These are phyloP conservation scores for Pterocles gutturalis DNA, from an alignment of 2,113 vertebrate genomes.

Conservation along the genomic window DNA sequence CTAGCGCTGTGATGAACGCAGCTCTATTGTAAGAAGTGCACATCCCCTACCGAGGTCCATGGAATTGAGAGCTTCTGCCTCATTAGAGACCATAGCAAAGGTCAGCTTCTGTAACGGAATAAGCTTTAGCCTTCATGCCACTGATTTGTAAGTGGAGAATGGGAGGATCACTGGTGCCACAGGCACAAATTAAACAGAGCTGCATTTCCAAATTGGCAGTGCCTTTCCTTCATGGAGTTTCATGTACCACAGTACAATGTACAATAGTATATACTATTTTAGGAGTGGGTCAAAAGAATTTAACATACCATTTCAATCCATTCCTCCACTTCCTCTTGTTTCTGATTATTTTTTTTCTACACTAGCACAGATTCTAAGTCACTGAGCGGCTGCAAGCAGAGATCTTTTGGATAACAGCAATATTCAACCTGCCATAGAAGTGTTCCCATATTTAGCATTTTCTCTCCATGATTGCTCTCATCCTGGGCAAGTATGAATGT, in stretches of 20 bases:
- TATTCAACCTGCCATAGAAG: neutral
- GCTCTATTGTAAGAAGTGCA: neutral
- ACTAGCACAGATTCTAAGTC: neutral
- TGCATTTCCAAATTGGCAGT: neutral
- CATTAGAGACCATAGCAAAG: neutral
- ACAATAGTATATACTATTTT: neutral
- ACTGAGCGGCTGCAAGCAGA: neutral
- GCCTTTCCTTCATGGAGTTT: neutral
- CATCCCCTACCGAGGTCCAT: neutral
- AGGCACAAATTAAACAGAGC: neutral
- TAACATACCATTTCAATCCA: neutral
- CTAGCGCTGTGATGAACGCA: neutral
- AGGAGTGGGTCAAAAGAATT: neutral
- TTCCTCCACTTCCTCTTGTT: neutral
- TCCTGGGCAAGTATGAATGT: neutral
- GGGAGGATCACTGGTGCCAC: neutral
- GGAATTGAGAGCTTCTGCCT: constrained; percentile 19
- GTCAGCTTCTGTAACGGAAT: neutral
- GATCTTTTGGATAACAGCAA: neutral
- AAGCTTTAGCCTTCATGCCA: neutral
- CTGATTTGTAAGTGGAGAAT: neutral
- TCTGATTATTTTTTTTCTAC: neutral
- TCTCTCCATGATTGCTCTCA: neutral
- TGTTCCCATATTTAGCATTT: neutral
- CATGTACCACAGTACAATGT: neutral